Evolutionary conservation across 30 jellyfish, hydroid and myxozoan species (phyloP), one percentile per base, ranked within the genome.

Genomic region (Turritopsis rubra): DNA sequence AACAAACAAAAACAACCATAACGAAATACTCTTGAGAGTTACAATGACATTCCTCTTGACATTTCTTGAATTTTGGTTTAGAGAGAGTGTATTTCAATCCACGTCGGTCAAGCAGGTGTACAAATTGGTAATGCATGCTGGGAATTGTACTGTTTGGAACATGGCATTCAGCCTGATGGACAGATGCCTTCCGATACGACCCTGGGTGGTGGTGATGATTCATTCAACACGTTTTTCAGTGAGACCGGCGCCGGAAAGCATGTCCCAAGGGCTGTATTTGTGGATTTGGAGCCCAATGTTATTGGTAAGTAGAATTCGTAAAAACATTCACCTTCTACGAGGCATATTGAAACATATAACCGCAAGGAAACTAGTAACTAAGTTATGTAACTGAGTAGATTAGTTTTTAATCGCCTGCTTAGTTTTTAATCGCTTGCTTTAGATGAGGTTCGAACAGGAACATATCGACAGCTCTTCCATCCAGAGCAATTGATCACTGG

Each of bases 401-500:
- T 41, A 13, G 60, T 41, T 3, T 41, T 41, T 41, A 41, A 41
- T 41, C 9, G 13, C 60, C 13, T 41, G 9, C 77, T 0, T n/a
- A 7, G 31, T 27, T 68, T 68, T 68, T 23, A 18, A 21, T 0
- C 19, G 21, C 21, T 60, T 60, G 19, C 0, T 0, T 60, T 68
- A 30, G 83, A 74, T 3, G 86, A 79, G 22, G 83, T 79, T 26
- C 80, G 86, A 23, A 79, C 82, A 25, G 86, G 86, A 18, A 65
- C 80, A 1, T 79, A 79, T 85, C 80, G 82, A 23, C 52, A 30
- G 82, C 82, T 79, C 21, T 79, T 79, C n/a, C 86, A 79, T 65
- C 86, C 86, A n/a, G 86, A 79, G 86, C 86, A 79, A 65, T 29
- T 79, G 83, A 79, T 79, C 86, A 0, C 86, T 0, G 86, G 86